Base-by-base conservation (phyloP, 2,797 vertebrate species). In the Ptychobarbus kaznakovi region DNA sequence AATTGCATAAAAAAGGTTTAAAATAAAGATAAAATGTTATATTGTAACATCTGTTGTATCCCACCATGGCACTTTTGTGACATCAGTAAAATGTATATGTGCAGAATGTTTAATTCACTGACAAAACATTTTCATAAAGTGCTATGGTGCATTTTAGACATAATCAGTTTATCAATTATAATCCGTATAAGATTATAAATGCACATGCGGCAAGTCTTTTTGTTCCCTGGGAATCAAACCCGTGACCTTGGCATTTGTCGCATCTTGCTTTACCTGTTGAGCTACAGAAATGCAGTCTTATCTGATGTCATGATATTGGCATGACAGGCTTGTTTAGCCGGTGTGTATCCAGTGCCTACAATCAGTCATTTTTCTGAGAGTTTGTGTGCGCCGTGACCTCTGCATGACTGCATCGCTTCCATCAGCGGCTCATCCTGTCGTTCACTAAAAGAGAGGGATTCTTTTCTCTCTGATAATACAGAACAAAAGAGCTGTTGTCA, bases 401-500 rank as follows among this genome's bases (percentile, higher is more conserved):
- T 63, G 77, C 77, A 65, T 85, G 83, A 85, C 83, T 80, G 77
- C 77, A 28, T 85, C 68, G 77, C 77, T 85, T 73, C 81, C 81
- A 82, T 85, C 77, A 85, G 32, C 56, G 56, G 68, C 53, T 85
- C 76, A 79, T 79, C 83, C 76, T 49, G 66, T 49, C 68, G 9
- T 80, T 73, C 83, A 22, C 53, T 65, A 80, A 51, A 72, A 85
- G 83, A 80, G 83, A 80, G 28, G 40, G 83, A 85, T 80, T 85
- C 56, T 78, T 85, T 85, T 85, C 68, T 85, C 83, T 85, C 83
- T 80, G 83, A 85, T 85, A 49, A 73, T 80, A 85, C 83, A 80
- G 83, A 85, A 85, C 83, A 85, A 85, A 85, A 85, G 83, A 74
- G 56, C 83, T 74, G 83, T 85, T 85, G 83, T 85, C 83, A 74